These are phyloP conservation scores for Neomonachus schauinslandi DNA, from an alignment of 2,113 vertebrate species.

Conservation along the genomic window DNA sequence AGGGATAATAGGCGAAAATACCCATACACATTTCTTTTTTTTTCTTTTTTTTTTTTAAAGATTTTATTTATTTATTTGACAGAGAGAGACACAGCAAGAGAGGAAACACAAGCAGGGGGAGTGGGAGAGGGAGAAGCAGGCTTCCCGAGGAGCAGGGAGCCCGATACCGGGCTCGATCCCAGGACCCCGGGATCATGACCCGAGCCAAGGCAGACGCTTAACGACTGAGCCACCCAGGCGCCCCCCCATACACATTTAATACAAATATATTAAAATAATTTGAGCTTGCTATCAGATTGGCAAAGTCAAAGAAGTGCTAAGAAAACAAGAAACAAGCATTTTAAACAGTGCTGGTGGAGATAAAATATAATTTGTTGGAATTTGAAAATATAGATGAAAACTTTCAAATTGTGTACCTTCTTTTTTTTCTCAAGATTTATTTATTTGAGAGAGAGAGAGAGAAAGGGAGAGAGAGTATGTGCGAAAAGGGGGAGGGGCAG, in stretches of 20 bases:
- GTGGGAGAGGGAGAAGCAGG: too few relatives aligned
- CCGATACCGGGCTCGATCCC: too few relatives aligned
- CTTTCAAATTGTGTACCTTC: neutral
- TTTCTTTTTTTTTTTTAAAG: neutral
- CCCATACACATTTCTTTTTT: neutral
- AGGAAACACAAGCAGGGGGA: too few relatives aligned
- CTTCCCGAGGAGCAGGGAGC: too few relatives aligned
- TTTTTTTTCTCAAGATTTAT: neutral
- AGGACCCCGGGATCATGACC: too few relatives aligned
- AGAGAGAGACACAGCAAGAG: too few relatives aligned
- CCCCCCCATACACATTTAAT: neutral
- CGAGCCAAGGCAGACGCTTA: too few relatives aligned
- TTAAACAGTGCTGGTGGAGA: neutral
- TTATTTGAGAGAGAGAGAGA: neutral
- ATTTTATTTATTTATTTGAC: too few relatives aligned
- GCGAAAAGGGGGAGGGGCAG: neutral
- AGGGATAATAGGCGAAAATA: neutral
- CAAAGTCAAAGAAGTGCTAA: neutral
- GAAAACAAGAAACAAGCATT: conserved; percentile 22
- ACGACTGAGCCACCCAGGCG: too few relatives aligned
- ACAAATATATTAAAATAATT: conserved; percentile 24
- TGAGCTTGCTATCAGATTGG: neutral
- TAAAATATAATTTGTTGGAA: neutral
- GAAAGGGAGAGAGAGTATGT: neutral
- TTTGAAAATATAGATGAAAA: conserved; percentile 15